Conservation (phyloP, 2,888 invertebrate genomes). For the Cerceris ruficornis region DNA sequence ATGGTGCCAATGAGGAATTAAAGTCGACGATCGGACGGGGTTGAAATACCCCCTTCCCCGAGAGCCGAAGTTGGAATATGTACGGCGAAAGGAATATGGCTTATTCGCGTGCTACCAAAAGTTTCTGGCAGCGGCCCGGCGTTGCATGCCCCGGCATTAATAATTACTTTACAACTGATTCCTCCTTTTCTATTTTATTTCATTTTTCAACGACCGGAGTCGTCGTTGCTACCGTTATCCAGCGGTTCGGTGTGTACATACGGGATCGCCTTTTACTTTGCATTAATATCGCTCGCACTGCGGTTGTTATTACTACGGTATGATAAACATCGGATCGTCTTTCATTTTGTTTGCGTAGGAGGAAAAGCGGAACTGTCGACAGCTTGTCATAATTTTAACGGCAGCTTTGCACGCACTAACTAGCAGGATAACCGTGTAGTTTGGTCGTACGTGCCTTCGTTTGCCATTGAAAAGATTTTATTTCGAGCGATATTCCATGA, state of each 20-base stretch:
- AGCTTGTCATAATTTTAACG: constrained; percentile 33
- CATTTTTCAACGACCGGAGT: constrained; percentile 57
- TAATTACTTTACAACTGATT: constrained; percentile 81
- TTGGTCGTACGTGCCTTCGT: constrained; percentile 5
- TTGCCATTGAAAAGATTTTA: constrained; percentile 34
- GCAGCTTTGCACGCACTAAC: constrained; percentile 36
- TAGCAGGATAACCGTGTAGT: constrained; percentile 41
- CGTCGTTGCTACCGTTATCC: constrained; percentile 18
- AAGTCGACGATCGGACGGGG: constrained; percentile 69
- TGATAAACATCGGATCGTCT: constrained; percentile 42
- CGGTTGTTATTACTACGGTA: constrained; percentile 39
- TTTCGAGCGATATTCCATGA: constrained; percentile 52
- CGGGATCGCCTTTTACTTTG: constrained; percentile 51
- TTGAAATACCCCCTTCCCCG: constrained; percentile 64
- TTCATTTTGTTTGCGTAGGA: constrained; percentile 22
- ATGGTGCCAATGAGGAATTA: constrained; percentile 74
- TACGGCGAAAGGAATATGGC: constrained; percentile 78
- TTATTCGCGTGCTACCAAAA: constrained; percentile 81
- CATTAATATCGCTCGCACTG: constrained; percentile 36
- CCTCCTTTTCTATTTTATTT: constrained; percentile 65
- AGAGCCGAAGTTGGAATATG: constrained; percentile 76
- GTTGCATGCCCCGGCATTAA: constrained; percentile 80
- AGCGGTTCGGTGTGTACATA: constrained; percentile 40
- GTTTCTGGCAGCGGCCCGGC: constrained; percentile 74
- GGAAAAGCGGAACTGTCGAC: constrained; percentile 13